Base-by-base conservation (phyloP, 2,888 invertebrate genomes). In the Yponomeuta sedellus region DNA sequence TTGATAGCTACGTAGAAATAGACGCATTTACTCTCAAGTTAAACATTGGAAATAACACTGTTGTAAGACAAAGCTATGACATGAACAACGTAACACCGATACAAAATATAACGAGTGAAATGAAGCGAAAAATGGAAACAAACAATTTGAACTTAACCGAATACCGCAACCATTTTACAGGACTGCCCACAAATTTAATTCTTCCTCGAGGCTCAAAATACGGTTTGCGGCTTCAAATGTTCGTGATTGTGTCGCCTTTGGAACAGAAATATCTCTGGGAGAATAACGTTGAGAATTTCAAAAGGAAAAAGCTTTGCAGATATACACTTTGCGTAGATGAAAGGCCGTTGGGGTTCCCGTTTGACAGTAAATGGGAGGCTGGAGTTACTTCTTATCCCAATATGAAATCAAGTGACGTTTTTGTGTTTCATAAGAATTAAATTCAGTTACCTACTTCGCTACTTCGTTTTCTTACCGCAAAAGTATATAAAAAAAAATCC, bases 321-420 rank as follows among this genome's bases (percentile, higher is more conserved):
- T 61, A 64, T 71, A 70, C 64, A 71, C 25, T 67, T 57, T 66
- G 67, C 79, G 77, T 92, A 66, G 93, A 94, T 74, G 80, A 78
- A 63, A 83, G 84, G 67, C 85, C 93, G 11, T 78, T 92, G 70
- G 93, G 93, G 59, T 94, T 92, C 86, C 94, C 94, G 62, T 92
- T 94, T 78, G 94, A 94, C 75, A 92, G 92, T 69, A 83, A 83
- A 34, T 83, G 92, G 71, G 77, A 88, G 56, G 85, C 89, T 66
- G 79, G 79, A 67, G 79, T 81, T 68, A 92, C 91, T 83, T 79
- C 85, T 66, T 89, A 92, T 56, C 89, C 92, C 66, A 94, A 94
- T 77, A 88, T 89, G 73, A 85, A 81, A 77, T 88, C 92, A 79
- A 85, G 92, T 73, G 92, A 92, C 71, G 83, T 92, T 64, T 79